These are phyloP conservation scores for Eremophila alpestris DNA, from an alignment of 2,797 vertebrate genomes.

Conservation along the genomic window DNA sequence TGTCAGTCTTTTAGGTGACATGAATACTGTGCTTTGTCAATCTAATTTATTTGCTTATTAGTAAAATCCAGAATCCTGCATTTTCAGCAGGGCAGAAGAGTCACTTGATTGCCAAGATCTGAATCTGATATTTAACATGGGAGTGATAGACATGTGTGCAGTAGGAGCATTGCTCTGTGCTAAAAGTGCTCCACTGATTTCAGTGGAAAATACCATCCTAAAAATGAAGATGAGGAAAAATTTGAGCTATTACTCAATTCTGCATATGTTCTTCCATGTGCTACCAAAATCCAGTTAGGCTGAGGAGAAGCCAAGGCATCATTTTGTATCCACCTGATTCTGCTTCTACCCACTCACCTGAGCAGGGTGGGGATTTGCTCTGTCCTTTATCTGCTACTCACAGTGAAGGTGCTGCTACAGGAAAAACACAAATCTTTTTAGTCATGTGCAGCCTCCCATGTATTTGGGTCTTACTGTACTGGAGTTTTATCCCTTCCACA, in stretches of 20 bases:
- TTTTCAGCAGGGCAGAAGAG: not conserved
- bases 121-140: accelerated
- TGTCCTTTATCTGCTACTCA: not conserved
- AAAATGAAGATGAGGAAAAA: not conserved
- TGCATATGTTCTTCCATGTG: not conserved
- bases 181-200: not conserved
- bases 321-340: not conserved
- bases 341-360: not conserved
- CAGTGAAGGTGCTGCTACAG: not conserved
- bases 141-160: not conserved
- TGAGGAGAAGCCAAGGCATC: not conserved
- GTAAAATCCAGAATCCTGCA: not conserved
- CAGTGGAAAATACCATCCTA: not conserved
- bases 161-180: not conserved
- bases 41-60: not conserved
- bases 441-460: constrained; percentile 1
- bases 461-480: not conserved
- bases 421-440: constrained; percentile 4
- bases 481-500: not conserved
- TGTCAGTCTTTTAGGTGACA: not conserved
- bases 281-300: not conserved
- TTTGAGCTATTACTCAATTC: not conserved
- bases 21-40: not conserved
- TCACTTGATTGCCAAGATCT: not conserved
- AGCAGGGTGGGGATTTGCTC: not conserved